These are phyloP conservation scores for Zosterops borbonicus DNA, from an alignment of 2,113 vertebrate species.

Conservation along the genomic window DNA sequence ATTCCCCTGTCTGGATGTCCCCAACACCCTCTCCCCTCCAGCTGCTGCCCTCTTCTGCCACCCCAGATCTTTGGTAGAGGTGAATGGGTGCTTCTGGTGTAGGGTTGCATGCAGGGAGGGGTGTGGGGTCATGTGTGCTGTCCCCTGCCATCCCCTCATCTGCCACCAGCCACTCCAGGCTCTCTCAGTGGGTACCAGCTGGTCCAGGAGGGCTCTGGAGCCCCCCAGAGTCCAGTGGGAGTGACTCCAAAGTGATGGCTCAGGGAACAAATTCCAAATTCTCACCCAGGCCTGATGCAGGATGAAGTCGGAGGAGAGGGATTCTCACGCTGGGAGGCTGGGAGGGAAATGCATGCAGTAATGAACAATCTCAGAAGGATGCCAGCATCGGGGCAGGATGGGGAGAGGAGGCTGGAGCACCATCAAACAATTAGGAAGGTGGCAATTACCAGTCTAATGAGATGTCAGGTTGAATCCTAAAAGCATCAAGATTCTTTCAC, in stretches of 20 bases:
- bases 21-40: not conserved
- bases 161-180: not conserved
- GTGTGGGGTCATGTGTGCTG: rapidly evolving
- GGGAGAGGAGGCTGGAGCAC: not conserved
- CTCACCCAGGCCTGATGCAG: not conserved
- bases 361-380: conserved; percentile 5
- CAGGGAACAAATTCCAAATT: not conserved
- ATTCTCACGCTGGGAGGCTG: rapidly evolving
- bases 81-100: not conserved
- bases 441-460: conserved; percentile 41
- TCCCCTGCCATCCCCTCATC: not conserved
- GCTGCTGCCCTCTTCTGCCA: not conserved
- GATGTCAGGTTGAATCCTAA: conserved; percentile 14
- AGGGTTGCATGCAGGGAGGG: too few relatives aligned
- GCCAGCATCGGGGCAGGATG: not conserved
- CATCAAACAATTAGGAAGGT: conserved; percentile 37
- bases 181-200: not conserved
- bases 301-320: not conserved
- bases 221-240: too few relatives aligned
- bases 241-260: not conserved
- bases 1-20: not conserved
- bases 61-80: rapidly evolving
- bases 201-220: not conserved
- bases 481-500: conserved; percentile 33
- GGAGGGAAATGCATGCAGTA: not conserved